Evolutionary conservation across 2,113 vertebrate species (phyloP).

Genomic region (Parus major): DNA sequence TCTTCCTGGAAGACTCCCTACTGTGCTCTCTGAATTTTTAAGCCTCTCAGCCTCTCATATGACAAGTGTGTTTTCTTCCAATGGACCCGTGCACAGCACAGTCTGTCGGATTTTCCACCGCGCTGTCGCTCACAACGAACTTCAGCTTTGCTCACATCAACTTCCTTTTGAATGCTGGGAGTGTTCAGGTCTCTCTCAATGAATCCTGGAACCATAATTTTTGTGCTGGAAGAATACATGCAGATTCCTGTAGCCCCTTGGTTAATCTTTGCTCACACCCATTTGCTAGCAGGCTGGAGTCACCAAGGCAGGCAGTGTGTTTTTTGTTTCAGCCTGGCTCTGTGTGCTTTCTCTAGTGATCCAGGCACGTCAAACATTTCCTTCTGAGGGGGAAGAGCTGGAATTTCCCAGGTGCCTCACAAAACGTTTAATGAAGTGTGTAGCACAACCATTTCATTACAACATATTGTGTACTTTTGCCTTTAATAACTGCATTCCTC

Average conservation of each 20-base stretch:
- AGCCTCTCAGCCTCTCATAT: constrained; percentile 5
- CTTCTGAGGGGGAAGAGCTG: constrained; percentile 36
- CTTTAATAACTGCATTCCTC: constrained; percentile 82
- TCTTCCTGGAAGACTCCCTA: constrained; percentile 42
- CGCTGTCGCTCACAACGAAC: neutral
- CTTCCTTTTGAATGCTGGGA: neutral
- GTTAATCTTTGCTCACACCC: neutral
- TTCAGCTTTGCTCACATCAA: neutral
- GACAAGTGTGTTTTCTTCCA: constrained; percentile 36
- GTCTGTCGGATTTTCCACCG: neutral
- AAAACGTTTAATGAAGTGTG: constrained; percentile 81
- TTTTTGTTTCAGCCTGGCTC: neutral
- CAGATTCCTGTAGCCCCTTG: neutral
- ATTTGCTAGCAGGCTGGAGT: neutral
- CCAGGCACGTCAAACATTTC: constrained; percentile 1
- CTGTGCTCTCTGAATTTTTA: constrained; percentile 37
- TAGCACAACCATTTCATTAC: constrained; percentile 84
- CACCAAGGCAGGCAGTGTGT: neutral
- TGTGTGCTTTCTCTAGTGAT: constrained; percentile 46
- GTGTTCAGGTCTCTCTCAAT: neutral
- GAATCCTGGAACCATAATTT: neutral
- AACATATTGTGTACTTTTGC: constrained; percentile 80
- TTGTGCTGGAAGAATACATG: neutral
- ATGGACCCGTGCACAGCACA: neutral
- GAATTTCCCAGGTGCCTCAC: constrained; percentile 79